Evolutionary conservation across 2,888 invertebrate genomes (phyloP).

Genomic region (Erebia ligea): DNA sequence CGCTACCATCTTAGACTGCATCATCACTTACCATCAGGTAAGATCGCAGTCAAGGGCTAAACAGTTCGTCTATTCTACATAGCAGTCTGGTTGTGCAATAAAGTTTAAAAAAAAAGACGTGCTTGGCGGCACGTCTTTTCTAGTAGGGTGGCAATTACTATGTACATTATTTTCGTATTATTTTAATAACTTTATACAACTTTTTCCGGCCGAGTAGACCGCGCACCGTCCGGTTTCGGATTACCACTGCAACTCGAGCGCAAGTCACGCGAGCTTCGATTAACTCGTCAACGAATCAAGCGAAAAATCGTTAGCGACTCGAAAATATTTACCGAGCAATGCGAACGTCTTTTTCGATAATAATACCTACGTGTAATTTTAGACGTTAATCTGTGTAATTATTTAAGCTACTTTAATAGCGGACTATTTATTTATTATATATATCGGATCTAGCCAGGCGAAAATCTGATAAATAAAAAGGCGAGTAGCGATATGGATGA

Average conservation of each 20-base stretch:
- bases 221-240: slow-evolving; percentile 28
- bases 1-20: too few species aligned
- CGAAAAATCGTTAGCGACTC: slow-evolving; percentile 46
- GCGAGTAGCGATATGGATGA: background rate
- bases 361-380: slow-evolving; percentile 18
- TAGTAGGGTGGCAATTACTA: background rate
- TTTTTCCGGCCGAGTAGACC: slow-evolving; percentile 19
- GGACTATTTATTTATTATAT: background rate
- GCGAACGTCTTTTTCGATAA: slow-evolving; percentile 1
- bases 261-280: slow-evolving; percentile 43
- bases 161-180: slow-evolving; percentile 13
- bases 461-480: slow-evolving; percentile 3
- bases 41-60: too few species aligned
- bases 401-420: slow-evolving; percentile 16
- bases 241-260: slow-evolving; percentile 40
- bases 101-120: too few species aligned
- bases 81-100: too few species aligned
- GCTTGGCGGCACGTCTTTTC: too few species aligned
- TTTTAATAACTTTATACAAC: slow-evolving; percentile 18
- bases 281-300: slow-evolving; percentile 47
- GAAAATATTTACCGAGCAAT: slow-evolving; percentile 31
- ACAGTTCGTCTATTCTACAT: too few species aligned
- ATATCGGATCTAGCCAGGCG: background rate
- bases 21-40: too few species aligned
- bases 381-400: slow-evolving; percentile 27